Base-by-base conservation (phyloP, 2,797 vertebrate species). In the Orientallactaga sibirica region DNA sequence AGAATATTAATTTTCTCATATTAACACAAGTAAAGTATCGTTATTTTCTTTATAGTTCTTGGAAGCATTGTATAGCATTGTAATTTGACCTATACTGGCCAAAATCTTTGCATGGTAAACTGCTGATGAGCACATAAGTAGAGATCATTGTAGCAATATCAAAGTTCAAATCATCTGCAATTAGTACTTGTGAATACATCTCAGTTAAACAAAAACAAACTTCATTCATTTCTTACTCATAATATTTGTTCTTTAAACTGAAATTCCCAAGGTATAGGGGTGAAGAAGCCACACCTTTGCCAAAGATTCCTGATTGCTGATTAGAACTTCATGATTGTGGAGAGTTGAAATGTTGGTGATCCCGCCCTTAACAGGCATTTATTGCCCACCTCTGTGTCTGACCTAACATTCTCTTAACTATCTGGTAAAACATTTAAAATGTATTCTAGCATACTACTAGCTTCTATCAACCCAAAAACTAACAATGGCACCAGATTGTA, bases 41-140 rank as follows among this genome's bases (percentile, higher is more conserved):
- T 67, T 83, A 68, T 79, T 90, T 94, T 93, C 83, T 91, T 92
- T 91, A 58, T 88, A 92, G 66, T 85, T 94, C 52, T 95, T 94
- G 29, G 52, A 88, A 76, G 48, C 71, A 88, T 18, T 55, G n/a
- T 29, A 41, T n/a, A 74, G 16, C 71, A 43, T 70, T 91, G 14
- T 68, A 25, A n/a, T 81, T 70, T 91, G 67, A 73, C 10, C 25
- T 88, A 14, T 68, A 37, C 37, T 91, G 75, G 29, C 24, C 43
- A 93, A 52, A 61, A n/a, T 92, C 52, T 61, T 66, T 80, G 33
- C 29, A 81, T 84, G 62, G 93, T 87, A 78, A 90, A 2, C 81
- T 93, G 7, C 37, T 88, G 15, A 37, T 29, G 93, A 94, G 20
- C 1, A 55, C 19, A 78, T 19, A 93, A 77, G 22, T 55, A 48